Evolutionary conservation across 2,113 vertebrate genomes (phyloP), one percentile per base, ranked within the genome.

Genomic region (Dermatemys mawii): DNA sequence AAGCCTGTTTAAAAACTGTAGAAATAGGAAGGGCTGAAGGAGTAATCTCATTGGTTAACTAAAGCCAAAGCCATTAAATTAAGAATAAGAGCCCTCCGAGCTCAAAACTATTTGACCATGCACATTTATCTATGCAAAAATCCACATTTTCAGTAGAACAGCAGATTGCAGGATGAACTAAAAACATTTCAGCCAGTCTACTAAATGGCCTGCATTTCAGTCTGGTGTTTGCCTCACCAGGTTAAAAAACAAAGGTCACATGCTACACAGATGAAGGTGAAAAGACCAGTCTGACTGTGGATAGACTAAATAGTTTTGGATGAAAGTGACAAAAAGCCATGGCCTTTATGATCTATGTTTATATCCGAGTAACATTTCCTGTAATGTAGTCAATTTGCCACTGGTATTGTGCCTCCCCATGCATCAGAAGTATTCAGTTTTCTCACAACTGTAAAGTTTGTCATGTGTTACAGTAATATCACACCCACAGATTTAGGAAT

Each of bases 121-220:
- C 12, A 6, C 11, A 57, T 1, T 49, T 63, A 60, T 88, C 80
- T 78, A 24, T 26, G 44, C 70, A 38, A 86, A 88, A 75, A 35
- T 46, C 24, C 7, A 19, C 0, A 0, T 11, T 88, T 83, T 79
- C 79, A 95, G 82, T 19, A 57, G 53, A 86, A 82, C n/a, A 83
- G 32, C 26, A 35, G 50, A 35, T 35, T 60, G 5, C 6, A 78
- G 41, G 44, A 78, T 22, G 41, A 46, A 54, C 46, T 78, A 55
- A 90, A n/a, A 55, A 63, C 38, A 80, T 57, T 5, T 38, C 9
- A 63, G 44, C 22, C 3, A 19, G 49, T 2, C 1, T 44, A 84
- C 81, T 0, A 0, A 41, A 21, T 57, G 54, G 90, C 78, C 38
- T 24, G 32, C 17, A 5, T 8, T 70, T 90, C 75, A 21, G 6